Conservation (phyloP, 2,888 invertebrate genomes). For the Alsophila aescularia region DNA sequence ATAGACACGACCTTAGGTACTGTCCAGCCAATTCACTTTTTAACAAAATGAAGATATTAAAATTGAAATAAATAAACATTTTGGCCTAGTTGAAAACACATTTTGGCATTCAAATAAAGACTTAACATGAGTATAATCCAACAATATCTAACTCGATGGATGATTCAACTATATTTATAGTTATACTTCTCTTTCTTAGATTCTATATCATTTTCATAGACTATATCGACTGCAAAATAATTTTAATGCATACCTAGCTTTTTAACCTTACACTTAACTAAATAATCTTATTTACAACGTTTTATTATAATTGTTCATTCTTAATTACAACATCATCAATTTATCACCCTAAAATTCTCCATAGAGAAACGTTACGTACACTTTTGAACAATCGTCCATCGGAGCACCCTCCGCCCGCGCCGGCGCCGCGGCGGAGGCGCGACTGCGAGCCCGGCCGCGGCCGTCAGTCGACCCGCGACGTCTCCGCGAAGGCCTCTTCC, state of each 20-base stretch:
- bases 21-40: slow-evolving; percentile 36
- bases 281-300: slow-evolving; percentile 80
- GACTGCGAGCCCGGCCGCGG: slow-evolving; percentile 34
- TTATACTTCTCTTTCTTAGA: slow-evolving; percentile 62
- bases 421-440: slow-evolving; percentile 18
- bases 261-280: slow-evolving; percentile 73
- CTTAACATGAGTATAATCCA: slow-evolving; percentile 69
- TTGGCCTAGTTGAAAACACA: slow-evolving; percentile 66
- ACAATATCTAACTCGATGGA: slow-evolving; percentile 64
- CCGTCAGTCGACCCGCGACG: slow-evolving; percentile 76
- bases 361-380: slow-evolving; percentile 24
- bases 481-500: slow-evolving; percentile 70
- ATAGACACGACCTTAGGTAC: slow-evolving; percentile 20
- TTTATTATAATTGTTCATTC: slow-evolving; percentile 74
- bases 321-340: slow-evolving; percentile 61
- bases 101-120: slow-evolving; percentile 72
- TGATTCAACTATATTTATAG: slow-evolving; percentile 60
- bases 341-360: slow-evolving; percentile 50
- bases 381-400: slow-evolving; percentile 38
- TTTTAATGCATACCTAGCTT: slow-evolving; percentile 76
- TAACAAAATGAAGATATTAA: slow-evolving; percentile 39
- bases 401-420: slow-evolving; percentile 38
- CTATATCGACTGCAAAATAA: slow-evolving; percentile 77
- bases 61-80: slow-evolving; percentile 60
- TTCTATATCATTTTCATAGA: slow-evolving; percentile 59